Conservation (phyloP, 2,797 vertebrate genomes). For the Anniella stebbinsi region DNA sequence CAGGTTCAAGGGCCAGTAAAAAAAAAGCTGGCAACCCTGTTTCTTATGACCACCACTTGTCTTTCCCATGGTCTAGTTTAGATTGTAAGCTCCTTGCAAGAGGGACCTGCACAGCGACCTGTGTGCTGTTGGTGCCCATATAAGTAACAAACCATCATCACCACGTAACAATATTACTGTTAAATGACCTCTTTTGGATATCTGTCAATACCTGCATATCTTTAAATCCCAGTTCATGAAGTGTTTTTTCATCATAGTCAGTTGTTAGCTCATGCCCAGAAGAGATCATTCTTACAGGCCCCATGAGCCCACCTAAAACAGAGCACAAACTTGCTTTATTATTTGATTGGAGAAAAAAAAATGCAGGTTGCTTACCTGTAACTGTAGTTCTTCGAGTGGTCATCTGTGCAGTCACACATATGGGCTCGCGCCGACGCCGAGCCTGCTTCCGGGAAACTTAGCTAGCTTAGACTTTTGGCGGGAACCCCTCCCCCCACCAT, state of each 20-base stretch:
- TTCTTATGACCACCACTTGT: too few relatives aligned
- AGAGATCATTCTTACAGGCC: conserved; percentile 98
- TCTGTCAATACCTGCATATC: conserved; percentile 93
- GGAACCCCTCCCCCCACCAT: too few relatives aligned
- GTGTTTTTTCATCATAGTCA: conserved; percentile 98
- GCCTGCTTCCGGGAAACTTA: too few relatives aligned
- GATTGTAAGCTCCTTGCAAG: neutral
- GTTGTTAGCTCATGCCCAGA: conserved; percentile 98
- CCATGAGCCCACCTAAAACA: conserved; percentile 93
- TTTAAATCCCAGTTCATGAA: conserved; percentile 97
- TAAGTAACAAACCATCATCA: neutral
- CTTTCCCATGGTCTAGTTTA: neutral
- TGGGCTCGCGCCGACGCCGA: too few relatives aligned
- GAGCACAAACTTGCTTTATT: conserved; percentile 32
- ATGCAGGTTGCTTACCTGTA: too few relatives aligned
- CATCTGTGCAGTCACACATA: too few relatives aligned
- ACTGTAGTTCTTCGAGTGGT: too few relatives aligned
- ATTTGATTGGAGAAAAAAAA: neutral
- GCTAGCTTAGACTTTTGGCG: too few relatives aligned
- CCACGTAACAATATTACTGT: neutral
- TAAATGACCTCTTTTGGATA: neutral
- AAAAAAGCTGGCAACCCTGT: too few relatives aligned
- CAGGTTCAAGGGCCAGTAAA: too few relatives aligned
- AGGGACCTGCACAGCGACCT: neutral
- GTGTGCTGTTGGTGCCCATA: neutral